Base-by-base conservation (phyloP, 2,888 invertebrate genomes). In the Meganola albula region DNA sequence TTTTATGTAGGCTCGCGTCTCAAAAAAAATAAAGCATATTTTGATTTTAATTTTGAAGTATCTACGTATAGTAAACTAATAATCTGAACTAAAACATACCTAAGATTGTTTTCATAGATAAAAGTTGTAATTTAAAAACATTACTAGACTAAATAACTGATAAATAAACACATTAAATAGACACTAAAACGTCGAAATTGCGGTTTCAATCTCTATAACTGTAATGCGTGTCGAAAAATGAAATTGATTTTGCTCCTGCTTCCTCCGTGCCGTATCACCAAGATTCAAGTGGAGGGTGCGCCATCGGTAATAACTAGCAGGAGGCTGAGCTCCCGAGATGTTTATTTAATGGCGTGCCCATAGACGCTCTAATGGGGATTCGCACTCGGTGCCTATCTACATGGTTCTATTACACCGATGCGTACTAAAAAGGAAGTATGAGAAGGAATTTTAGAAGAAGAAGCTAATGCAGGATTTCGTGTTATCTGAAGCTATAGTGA, bases 151-250 rank as follows among this genome's bases (percentile, higher is more conserved):
- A 11, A 44, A 43, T 37, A 50, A 37, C 34, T 42, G 39, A 52
- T 54, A 53, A 53, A 54, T 45, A 55, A 44, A 41, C 42, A 36
- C 40, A 49, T 55, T 52, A 46, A 44, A 50, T 48, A 46, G 43
- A 48, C 31, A 32, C 25, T 18, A 24, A 31, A 35, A 40, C 42
- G 42, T 48, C 47, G 45, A 49, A 57, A 58, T 52, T 58, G 63
- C 58, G 68, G 63, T 70, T 73, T 66, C 71, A 62, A 69, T 63
- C 60, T 65, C 73, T 63, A 65, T 74, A 74, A 66, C 74, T 67
- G 74, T 78, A 77, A 74, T 74, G 78, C 78, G 80, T 77, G 79
- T 79, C 77, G 75, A 83, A 84, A 83, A 84, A 83, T 82, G 75
- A 80, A 84, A 84, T 84, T 80, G 84, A 83, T 83, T 83, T 82